phyloP scores from a whole-genome alignment of 2,113 vertebrate species.

The Pimephales promelas region DNA sequence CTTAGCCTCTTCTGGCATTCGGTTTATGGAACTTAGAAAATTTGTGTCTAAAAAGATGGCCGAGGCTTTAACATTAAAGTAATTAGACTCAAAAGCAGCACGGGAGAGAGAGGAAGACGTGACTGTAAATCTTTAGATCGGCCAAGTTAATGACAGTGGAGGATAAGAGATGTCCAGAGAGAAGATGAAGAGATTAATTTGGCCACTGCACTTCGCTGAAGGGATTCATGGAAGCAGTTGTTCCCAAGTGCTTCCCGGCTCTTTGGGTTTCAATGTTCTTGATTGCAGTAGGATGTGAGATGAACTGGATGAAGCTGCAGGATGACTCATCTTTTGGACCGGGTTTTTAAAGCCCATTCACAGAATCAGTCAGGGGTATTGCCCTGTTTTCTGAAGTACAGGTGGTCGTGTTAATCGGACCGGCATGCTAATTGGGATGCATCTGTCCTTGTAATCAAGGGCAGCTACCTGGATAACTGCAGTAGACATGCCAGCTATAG shows the following conservation, averaged over 20 bases:
- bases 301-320: conserved; percentile 45
- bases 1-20: conserved; percentile 62
- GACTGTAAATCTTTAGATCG: conserved; percentile 66
- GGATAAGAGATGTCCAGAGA: conserved; percentile 67
- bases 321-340: conserved; percentile 57
- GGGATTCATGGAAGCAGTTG: conserved; percentile 56
- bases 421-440: conserved; percentile 5
- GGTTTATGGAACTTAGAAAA: conserved; percentile 59
- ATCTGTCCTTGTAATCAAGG: conserved; percentile 25
- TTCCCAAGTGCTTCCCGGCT: conserved; percentile 48
- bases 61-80: conserved; percentile 64
- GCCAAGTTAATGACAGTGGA: conserved; percentile 76
- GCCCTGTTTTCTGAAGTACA: conserved; percentile 19
- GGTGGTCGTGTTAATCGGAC: conserved; percentile 3
- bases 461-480: neutral
- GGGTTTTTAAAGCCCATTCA: conserved; percentile 11
- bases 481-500: neutral
- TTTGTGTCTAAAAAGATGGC: conserved; percentile 57
- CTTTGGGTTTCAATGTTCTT: conserved; percentile 57
- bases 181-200: conserved; percentile 71
- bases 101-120: conserved; percentile 60
- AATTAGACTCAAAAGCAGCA: conserved; percentile 60
- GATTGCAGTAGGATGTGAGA: conserved; percentile 57
- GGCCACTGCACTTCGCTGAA: conserved; percentile 62
- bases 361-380: conserved; percentile 6